phyloP scores from a whole-genome alignment of 1,140 invertebrate species.

The Drosophila yakuba region DNA sequence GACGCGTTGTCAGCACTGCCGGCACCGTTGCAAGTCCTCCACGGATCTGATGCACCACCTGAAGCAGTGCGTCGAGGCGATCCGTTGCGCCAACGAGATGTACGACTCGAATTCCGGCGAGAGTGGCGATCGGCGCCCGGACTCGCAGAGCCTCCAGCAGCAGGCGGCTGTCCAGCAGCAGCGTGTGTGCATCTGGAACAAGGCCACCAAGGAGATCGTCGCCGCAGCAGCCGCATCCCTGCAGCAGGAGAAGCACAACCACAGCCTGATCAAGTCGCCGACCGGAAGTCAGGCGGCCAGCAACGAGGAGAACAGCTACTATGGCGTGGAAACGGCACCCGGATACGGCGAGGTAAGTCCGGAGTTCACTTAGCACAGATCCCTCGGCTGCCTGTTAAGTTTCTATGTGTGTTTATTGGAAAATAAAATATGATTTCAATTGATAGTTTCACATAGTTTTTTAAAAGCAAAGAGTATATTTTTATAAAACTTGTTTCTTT shows the following conservation, averaged over 20 bases:
- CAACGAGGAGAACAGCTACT: conserved; percentile 83
- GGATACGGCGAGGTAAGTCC: conserved; percentile 86
- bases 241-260: conserved; percentile 50
- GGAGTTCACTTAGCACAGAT: conserved; percentile 15
- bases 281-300: conserved; percentile 48
- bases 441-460: neutral
- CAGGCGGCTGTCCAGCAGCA: conserved; percentile 73
- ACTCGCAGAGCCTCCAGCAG: conserved; percentile 51
- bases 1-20: conserved; percentile 93
- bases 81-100: conserved; percentile 84
- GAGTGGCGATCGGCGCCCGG: conserved; percentile 68
- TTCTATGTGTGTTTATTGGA: neutral
- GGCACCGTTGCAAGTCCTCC: conserved; percentile 93
- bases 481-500: neutral
- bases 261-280: conserved; percentile 40
- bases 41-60: conserved; percentile 90
- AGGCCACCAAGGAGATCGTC: conserved; percentile 77
- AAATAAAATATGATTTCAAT: neutral
- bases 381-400: neutral
- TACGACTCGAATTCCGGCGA: conserved; percentile 82
- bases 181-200: conserved; percentile 89
- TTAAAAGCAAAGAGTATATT: neutral
- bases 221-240: conserved; percentile 61
- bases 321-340: conserved; percentile 86
- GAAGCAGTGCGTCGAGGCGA: conserved; percentile 87